These are phyloP conservation scores for Nicator chloris DNA, from an alignment of 2,113 vertebrate species.

Conservation along the genomic window DNA sequence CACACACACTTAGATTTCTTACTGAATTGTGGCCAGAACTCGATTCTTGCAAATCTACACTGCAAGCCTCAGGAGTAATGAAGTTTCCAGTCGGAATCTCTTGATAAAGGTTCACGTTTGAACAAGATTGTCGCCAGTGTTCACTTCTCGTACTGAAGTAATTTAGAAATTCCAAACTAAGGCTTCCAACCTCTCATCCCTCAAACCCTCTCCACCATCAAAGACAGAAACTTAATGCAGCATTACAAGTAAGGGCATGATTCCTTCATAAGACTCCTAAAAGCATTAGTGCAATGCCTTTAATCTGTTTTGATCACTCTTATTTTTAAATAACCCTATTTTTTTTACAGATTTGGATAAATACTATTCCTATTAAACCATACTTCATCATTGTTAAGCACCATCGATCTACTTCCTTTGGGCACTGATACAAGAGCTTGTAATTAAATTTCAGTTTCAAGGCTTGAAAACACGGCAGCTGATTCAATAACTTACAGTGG, in stretches of 20 bases:
- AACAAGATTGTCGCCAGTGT: slow-evolving; percentile 59
- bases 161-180: not conserved
- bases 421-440: slow-evolving; percentile 63
- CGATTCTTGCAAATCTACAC: not conserved
- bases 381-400: slow-evolving; percentile 67
- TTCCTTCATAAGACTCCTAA: slow-evolving; percentile 40
- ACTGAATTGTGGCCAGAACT: not conserved
- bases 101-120: not conserved
- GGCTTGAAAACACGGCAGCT: slow-evolving; percentile 67
- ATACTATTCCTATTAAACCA: slow-evolving; percentile 68
- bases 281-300: slow-evolving; percentile 37
- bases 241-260: slow-evolving; percentile 23
- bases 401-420: slow-evolving; percentile 64
- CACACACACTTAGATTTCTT: not conserved
- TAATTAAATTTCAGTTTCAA: slow-evolving; percentile 66
- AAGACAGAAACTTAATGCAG: slow-evolving; percentile 43
- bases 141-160: not conserved
- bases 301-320: not conserved
- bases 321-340: slow-evolving; percentile 62
- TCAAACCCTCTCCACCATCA: not conserved
- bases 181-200: not conserved
- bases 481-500: slow-evolving; percentile 54
- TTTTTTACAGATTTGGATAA: slow-evolving; percentile 64
- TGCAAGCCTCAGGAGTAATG: not conserved
- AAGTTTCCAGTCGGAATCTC: not conserved